Evolutionary conservation across 1,140 invertebrate genomes (phyloP).

Genomic region (Neuroterus valhalla): DNA sequence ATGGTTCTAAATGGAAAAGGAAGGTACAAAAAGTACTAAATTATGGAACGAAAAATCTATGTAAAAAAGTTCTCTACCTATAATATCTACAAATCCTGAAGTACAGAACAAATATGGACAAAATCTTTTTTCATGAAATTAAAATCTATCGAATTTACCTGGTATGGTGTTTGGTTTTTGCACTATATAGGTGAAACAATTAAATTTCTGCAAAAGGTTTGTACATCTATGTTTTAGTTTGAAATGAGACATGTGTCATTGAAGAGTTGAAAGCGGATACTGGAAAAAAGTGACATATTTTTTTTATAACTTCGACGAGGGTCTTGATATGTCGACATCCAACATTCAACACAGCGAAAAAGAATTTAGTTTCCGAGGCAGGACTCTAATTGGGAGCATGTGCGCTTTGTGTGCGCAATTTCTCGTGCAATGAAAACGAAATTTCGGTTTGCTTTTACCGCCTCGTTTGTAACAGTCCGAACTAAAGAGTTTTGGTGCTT

Average conservation of each 20-base stretch:
- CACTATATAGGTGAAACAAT: too few relatives aligned
- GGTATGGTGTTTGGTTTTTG: too few relatives aligned
- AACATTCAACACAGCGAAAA: conserved; percentile 30
- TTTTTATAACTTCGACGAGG: conserved; percentile 26
- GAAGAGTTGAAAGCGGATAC: conserved; percentile 24
- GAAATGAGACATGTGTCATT: background rate
- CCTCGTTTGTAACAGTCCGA: conserved; percentile 26
- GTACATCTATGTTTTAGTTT: background rate
- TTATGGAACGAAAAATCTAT: too few relatives aligned
- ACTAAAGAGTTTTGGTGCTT: conserved; percentile 27
- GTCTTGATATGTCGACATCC: conserved; percentile 28
- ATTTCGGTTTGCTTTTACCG: conserved; percentile 18
- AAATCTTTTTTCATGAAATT: too few relatives aligned
- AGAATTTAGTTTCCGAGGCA: conserved; percentile 24
- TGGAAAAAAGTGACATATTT: conserved; percentile 10
- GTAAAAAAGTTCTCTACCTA: too few relatives aligned
- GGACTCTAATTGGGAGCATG: conserved; percentile 23
- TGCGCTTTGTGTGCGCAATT: conserved; percentile 28
- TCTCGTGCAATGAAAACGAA: conserved; percentile 20
- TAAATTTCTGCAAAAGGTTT: too few relatives aligned
- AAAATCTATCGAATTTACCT: too few relatives aligned
- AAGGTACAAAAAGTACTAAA: too few relatives aligned
- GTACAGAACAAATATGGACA: too few relatives aligned
- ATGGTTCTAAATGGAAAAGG: too few relatives aligned
- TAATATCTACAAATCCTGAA: too few relatives aligned